phyloP scores from a whole-genome alignment of 2,113 vertebrate genomes.

The Cebus imitator region DNA sequence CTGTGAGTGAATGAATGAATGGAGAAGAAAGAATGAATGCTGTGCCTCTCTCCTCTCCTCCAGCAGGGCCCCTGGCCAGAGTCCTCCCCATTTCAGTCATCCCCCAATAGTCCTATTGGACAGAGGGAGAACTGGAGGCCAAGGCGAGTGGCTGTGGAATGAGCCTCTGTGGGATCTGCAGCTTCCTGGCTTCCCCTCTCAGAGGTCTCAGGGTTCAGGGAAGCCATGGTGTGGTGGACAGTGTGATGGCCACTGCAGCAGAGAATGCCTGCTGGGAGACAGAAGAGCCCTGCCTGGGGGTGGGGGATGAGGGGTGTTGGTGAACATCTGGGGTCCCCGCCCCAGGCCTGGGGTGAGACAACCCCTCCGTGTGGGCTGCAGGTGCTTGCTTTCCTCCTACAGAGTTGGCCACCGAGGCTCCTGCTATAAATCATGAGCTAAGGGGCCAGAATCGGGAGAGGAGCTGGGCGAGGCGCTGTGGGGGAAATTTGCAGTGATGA shows the following conservation, averaged over 20 bases:
- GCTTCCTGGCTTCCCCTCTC: neutral
- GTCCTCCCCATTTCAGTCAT: neutral
- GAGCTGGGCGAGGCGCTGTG: neutral
- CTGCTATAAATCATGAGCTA: constrained; percentile 45
- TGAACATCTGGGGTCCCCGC: neutral
- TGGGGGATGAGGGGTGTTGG: neutral
- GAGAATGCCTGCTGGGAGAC: neutral
- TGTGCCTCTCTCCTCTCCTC: neutral
- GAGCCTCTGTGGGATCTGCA: neutral
- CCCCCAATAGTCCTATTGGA: neutral
- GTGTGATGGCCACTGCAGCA: neutral
- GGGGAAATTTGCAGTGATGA: constrained; percentile 44
- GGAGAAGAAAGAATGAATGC: neutral
- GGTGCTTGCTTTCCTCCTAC: neutral
- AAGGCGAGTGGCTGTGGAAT: neutral
- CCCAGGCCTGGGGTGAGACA: neutral
- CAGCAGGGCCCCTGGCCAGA: neutral
- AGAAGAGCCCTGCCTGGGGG: neutral
- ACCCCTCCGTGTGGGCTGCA: too few species aligned
- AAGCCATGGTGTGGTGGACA: neutral
- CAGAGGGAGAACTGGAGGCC: neutral
- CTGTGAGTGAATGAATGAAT: neutral
- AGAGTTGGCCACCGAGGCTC: neutral
- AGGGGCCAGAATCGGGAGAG: constrained; percentile 45
- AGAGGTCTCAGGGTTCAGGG: neutral